A percentile compares a stretch with the other conserved stretches of the same genome.
Evolutionary conservation across 1,140 invertebrate genomes (phyloP).

Genomic region (fruit fly (Drosophila melanogaster)): Release_6_plus_ISO1_MT NT_033779.5:16972001-16972500

Average conservation of each 20-base stretch:
- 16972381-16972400: constrained; percentile 34
- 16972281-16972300: constrained; percentile 42
- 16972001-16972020: constrained; percentile 43
- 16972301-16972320: constrained; percentile 44
- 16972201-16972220: constrained; percentile 55
- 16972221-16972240: constrained; percentile 20
- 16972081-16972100: constrained; percentile 1
- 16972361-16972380: constrained; percentile 37
- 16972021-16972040: neutral
- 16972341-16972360: constrained; percentile 50
- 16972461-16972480: neutral
- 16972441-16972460: neutral
- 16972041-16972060: neutral
- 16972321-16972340: constrained; percentile 51
- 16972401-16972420: constrained; percentile 9
- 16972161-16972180: constrained; percentile 72
- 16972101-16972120: constrained; percentile 20
- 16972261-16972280: constrained; percentile 21
- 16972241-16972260: constrained; percentile 1
- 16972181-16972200: constrained; percentile 59
- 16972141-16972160: constrained; percentile 75
- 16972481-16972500: too few relatives aligned
- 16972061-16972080: neutral
- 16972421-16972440: constrained; percentile 8
- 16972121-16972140: constrained; percentile 59